Conservation (phyloP, 2,888 invertebrate genomes). For the Holacanthella duospinosa region DNA sequence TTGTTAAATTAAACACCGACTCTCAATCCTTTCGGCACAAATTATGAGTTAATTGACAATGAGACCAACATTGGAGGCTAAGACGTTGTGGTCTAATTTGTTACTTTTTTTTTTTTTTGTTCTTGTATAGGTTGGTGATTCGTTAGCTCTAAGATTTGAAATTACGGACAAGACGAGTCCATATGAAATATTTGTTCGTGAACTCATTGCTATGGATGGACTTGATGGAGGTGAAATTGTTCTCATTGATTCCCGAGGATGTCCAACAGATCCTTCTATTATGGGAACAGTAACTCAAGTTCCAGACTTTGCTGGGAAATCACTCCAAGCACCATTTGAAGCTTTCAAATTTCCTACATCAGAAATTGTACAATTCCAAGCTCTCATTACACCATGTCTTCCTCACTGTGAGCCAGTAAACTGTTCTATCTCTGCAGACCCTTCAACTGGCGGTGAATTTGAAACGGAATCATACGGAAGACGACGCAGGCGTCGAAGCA, state of each 20-base stretch:
- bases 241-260: constrained; percentile 44
- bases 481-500: constrained; percentile 24
- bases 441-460: constrained; percentile 41
- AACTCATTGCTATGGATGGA: constrained; percentile 45
- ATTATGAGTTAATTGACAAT: not conserved
- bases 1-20: not conserved
- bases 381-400: constrained; percentile 42
- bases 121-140: constrained; percentile 42
- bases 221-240: constrained; percentile 42
- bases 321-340: constrained; percentile 42
- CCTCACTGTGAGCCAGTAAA: constrained; percentile 41
- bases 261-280: constrained; percentile 43
- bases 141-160: constrained; percentile 44
- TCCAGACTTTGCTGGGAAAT: constrained; percentile 27
- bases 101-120: constrained; percentile 12
- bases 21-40: not conserved
- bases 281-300: constrained; percentile 50
- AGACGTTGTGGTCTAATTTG: no score
- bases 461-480: constrained; percentile 36
- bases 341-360: constrained; percentile 44
- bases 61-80: no score
- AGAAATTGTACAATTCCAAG: constrained; percentile 42
- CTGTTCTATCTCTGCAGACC: constrained; percentile 39
- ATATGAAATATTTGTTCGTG: constrained; percentile 46
- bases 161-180: constrained; percentile 43